phyloP scores from a whole-genome alignment of 1,140 invertebrate genomes.

The Magallana gigas region DNA sequence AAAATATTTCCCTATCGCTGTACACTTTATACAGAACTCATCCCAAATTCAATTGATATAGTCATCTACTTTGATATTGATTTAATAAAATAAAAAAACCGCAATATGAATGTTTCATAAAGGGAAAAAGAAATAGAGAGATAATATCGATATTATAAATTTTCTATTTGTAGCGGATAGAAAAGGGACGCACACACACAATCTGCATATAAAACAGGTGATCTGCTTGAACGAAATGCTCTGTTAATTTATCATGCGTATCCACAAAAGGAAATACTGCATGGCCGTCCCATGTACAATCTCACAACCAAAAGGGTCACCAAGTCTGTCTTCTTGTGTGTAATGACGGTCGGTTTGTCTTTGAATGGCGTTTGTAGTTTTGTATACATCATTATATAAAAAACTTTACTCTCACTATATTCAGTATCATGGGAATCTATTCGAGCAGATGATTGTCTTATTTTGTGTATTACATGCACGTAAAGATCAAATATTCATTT shows the following conservation, averaged over 20 bases:
- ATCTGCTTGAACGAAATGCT: not conserved
- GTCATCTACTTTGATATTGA: conserved; percentile 13
- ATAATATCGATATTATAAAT: conserved; percentile 34
- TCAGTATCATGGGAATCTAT: no score
- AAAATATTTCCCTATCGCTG: no score
- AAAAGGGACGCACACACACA: conserved; percentile 14
- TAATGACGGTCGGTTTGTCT: not conserved
- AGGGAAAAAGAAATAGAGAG: not conserved
- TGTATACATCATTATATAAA: no score
- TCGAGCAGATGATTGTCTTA: no score
- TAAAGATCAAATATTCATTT: no score
- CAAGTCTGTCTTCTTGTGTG: not conserved
- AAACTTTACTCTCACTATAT: no score
- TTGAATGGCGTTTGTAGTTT: not conserved
- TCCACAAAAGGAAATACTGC: not conserved
- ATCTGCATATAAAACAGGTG: conserved; percentile 20
- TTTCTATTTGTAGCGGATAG: conserved; percentile 24
- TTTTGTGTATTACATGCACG: no score
- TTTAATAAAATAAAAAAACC: not conserved
- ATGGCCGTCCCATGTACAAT: not conserved
- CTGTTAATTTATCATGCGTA: conserved; percentile 22
- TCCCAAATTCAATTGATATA: not conserved
- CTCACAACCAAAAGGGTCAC: not conserved
- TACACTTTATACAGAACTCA: no score
- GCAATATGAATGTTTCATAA: conserved; percentile 34